Evolutionary conservation across 2,797 vertebrate genomes (phyloP).

Genomic region (Lutra lutra): DNA sequence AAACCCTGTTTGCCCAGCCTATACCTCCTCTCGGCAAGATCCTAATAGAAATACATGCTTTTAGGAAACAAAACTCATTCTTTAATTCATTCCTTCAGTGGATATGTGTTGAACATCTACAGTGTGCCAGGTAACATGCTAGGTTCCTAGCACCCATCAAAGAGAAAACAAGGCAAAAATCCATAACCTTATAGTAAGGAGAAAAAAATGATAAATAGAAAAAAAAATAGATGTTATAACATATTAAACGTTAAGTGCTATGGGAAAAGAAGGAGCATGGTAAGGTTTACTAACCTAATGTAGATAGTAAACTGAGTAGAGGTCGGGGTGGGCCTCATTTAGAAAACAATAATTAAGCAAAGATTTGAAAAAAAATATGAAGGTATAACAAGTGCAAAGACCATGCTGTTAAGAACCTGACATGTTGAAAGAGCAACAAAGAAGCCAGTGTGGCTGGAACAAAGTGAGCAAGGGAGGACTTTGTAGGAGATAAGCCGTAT

Average conservation of each 20-base stretch:
- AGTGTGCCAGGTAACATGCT: background rate
- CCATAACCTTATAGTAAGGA: background rate
- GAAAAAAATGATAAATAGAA: constrained; percentile 9
- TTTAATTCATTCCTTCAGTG: background rate
- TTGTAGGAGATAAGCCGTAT: background rate
- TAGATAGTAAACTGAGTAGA: background rate
- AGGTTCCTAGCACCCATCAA: background rate
- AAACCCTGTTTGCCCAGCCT: background rate
- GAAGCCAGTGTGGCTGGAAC: background rate
- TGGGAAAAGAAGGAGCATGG: background rate
- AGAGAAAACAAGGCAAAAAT: background rate
- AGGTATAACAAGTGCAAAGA: background rate
- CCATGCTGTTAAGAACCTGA: background rate
- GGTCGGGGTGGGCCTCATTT: background rate
- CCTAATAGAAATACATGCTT: background rate
- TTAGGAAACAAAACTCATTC: background rate
- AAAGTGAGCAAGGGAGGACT: background rate
- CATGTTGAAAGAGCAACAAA: background rate
- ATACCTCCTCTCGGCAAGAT: background rate
- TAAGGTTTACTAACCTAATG: background rate
- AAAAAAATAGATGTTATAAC: background rate
- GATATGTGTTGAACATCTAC: background rate
- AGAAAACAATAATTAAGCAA: background rate
- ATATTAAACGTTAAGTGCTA: background rate
- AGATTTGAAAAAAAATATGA: background rate